Base-by-base conservation (phyloP, 1,140 invertebrate genomes). In the Acromyrmex charruanus region DNA sequence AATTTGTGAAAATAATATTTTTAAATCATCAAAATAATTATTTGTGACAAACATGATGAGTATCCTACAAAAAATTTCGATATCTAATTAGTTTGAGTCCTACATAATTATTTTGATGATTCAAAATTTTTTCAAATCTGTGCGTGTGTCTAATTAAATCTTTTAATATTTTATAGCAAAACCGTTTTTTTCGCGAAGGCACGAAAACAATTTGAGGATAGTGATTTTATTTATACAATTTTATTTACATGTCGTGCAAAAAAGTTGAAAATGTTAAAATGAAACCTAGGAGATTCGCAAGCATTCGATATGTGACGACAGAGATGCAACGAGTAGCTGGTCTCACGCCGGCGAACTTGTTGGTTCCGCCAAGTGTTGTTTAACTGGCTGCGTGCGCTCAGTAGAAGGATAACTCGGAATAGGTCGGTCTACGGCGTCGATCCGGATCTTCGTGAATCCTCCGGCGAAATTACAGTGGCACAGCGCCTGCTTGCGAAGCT, bases 381-480 rank as follows among this genome's bases (percentile, higher is more conserved):
- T 66, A 35, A 25, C 16, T 18, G 53, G 18, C 18, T 25, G 80
- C 55, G 25, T 51, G 58, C 18, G 61, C n/a, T 61, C 18, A 5
- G 55, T 21, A 18, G 25, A 44, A 25, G 39, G 14, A 25, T 69
- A 55, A 49, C 63, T 69, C 63, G 39, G 68, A 39, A 49, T 69
- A 44, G 58, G 21, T n/a, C 28, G 72, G 14, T 5, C n/a, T 65
- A 31, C 31, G 31, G 72, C 87, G 93, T 93, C 93, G 91, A 93
- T 94, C 93, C 93, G 93, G 92, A 93, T 94, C 92, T 93, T 91
- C 89, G 92, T 92, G 92, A 93, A 93, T 93, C 92, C 90, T 88
- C 89, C 89, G 89, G 68, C 87, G 89, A 93, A 93, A 94, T 94
- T 93, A 90, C 92, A 90, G 80, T 88, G 89, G 84, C 88, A 88